Conservation (phyloP, 2,888 invertebrate genomes). For the Listrodromus nycthemerus region DNA sequence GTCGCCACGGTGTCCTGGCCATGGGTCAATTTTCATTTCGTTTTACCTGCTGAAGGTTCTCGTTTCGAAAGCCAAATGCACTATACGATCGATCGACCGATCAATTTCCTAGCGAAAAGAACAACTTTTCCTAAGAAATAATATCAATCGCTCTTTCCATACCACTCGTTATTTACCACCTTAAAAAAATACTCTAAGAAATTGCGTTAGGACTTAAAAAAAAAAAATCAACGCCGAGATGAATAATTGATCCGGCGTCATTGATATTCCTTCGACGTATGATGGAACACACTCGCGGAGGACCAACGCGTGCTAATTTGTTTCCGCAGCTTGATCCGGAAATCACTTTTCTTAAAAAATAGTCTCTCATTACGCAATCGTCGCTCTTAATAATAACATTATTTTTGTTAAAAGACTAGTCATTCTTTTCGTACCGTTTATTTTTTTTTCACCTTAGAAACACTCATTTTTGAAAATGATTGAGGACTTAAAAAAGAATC, state of each 20-base stretch:
- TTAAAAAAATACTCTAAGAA: too few relatives aligned
- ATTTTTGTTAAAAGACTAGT: too few relatives aligned
- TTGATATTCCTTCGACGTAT: conserved; percentile 59
- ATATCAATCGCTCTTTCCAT: too few relatives aligned
- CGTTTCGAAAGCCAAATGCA: background rate
- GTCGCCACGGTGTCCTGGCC: conserved; percentile 54
- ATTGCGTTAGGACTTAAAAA: background rate
- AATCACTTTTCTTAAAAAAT: too few relatives aligned
- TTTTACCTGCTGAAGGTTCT: background rate
- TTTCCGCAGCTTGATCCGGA: conserved; percentile 37
- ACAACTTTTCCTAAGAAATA: background rate
- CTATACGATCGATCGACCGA: background rate
- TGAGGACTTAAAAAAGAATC: too few relatives aligned
- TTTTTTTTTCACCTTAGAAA: too few relatives aligned
- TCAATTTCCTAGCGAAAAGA: background rate
- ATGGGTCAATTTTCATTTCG: conserved; percentile 56
- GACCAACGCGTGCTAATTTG: conserved; percentile 57
- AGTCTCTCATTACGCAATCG: too few relatives aligned
- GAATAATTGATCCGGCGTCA: conserved; percentile 40
- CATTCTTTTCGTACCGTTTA: too few relatives aligned
- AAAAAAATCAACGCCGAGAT: conserved; percentile 14
- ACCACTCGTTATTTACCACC: too few relatives aligned
- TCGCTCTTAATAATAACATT: too few relatives aligned
- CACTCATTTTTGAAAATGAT: too few relatives aligned
- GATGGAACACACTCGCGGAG: conserved; percentile 40